These are phyloP conservation scores for Ptilonorhynchus violaceus DNA, from an alignment of 2,113 vertebrate species.

Conservation along the genomic window DNA sequence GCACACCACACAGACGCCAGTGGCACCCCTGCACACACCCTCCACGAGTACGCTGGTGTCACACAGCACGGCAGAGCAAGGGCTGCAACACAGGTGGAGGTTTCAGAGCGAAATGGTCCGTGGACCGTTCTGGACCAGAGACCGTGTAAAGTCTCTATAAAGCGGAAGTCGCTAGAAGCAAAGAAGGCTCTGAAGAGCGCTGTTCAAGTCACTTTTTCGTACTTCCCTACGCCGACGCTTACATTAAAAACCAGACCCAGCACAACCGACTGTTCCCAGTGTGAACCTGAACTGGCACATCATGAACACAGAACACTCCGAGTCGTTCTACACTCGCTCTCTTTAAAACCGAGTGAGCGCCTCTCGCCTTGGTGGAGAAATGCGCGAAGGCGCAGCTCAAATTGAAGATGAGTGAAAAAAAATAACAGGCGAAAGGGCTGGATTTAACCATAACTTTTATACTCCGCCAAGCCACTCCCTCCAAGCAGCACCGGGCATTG, in stretches of 20 bases:
- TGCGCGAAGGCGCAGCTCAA: not conserved
- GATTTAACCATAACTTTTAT: not conserved
- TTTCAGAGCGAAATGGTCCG: fast-evolving
- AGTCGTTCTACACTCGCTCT: fast-evolving
- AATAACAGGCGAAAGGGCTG: not conserved
- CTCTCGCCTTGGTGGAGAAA: not conserved
- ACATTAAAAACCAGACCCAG: not conserved
- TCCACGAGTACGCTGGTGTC: fast-evolving
- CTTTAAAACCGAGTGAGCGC: not conserved
- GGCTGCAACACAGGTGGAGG: fast-evolving
- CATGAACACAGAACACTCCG: fast-evolving
- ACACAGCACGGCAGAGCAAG: not conserved
- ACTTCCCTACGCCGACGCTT: not conserved
- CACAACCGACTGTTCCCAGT: not conserved
- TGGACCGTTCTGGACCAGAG: fast-evolving
- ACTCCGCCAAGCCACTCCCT: not conserved
- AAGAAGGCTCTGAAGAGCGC: not conserved
- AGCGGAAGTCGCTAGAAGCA: not conserved
- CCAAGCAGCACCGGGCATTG: not conserved
- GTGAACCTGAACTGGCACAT: not conserved
- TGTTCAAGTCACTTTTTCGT: not conserved
- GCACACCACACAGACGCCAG: not conserved
- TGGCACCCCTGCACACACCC: not conserved
- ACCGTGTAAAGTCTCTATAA: not conserved
- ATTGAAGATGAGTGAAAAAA: not conserved